Evolutionary conservation across 37 sponge, comb jelly and placozoan species (phyloP).

Genomic region (Aphrocallistes beatrix): DNA sequence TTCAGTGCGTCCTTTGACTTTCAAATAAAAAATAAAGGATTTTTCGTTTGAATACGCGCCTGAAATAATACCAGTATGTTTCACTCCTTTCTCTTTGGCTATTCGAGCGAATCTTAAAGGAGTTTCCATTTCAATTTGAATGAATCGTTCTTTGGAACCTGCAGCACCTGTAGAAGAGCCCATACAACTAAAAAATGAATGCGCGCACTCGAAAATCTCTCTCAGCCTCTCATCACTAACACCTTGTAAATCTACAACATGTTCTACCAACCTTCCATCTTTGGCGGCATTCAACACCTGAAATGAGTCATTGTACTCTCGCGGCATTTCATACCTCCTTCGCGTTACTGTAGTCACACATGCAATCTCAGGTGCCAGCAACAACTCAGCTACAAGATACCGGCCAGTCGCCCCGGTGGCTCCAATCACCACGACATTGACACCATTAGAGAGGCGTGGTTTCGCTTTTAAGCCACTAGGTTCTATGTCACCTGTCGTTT

Average conservation of each 20-base stretch:
- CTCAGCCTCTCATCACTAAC: constrained; percentile 50
- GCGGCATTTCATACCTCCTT: not conserved
- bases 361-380: constrained; percentile 31
- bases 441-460: too few relatives aligned
- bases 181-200: constrained; percentile 60
- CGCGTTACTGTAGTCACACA: not conserved
- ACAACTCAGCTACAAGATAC: constrained; percentile 39
- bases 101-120: constrained; percentile 34
- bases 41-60: constrained; percentile 42
- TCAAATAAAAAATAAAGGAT: constrained; percentile 57
- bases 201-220: constrained; percentile 37
- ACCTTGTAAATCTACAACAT: constrained; percentile 51
- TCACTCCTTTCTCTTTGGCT: constrained; percentile 49
- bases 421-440: constrained; percentile 58
- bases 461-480: too few relatives aligned
- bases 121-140: constrained; percentile 56
- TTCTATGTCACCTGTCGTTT: too few relatives aligned
- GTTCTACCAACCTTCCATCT: constrained; percentile 47
- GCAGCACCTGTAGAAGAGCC: constrained; percentile 59
- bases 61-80: constrained; percentile 52
- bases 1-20: constrained; percentile 57
- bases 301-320: not conserved
- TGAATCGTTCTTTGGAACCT: constrained; percentile 58
- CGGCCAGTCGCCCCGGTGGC: constrained; percentile 62
- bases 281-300: not conserved